Evolutionary conservation across 2,113 vertebrate species (phyloP).

Genomic region (Ivindomyrus marchei): DNA sequence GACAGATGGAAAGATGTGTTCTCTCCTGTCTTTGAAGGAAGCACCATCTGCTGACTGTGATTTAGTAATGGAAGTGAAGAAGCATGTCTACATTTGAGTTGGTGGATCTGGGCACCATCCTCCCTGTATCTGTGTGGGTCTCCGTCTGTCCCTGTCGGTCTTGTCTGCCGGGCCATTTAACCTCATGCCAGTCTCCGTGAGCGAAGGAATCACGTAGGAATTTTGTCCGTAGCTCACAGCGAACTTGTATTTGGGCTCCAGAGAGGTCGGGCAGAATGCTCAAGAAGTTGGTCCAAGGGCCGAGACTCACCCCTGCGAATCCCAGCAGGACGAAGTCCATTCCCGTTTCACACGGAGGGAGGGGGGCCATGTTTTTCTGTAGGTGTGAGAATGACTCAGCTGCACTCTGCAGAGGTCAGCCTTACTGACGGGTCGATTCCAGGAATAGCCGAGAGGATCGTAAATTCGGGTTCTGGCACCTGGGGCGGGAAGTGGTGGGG

Average conservation of each 20-base stretch:
- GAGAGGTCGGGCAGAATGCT: background rate
- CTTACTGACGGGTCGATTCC: background rate
- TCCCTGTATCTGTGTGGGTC: background rate
- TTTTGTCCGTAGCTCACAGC: background rate
- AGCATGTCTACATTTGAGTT: constrained; percentile 13
- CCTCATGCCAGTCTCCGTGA: background rate
- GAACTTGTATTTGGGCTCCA: background rate
- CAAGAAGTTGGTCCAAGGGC: background rate
- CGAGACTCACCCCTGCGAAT: background rate
- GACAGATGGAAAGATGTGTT: background rate
- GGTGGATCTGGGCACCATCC: background rate
- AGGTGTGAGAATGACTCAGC: background rate
- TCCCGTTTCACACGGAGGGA: background rate
- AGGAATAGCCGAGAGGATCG: background rate
- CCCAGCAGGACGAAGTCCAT: background rate
- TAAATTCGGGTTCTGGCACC: background rate
- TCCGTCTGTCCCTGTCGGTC: constrained; percentile 6
- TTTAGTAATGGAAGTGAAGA: constrained; percentile 11
- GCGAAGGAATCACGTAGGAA: background rate
- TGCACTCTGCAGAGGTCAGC: constrained; percentile 11
- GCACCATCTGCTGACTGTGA: constrained; percentile 10
- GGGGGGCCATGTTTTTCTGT: background rate
- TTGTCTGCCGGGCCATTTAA: background rate
- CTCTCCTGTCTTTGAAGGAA: background rate
- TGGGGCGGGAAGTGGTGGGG: background rate